A percentile compares a stretch with the other conserved stretches of the same genome.
These are phyloP conservation scores for Saturnia japonica DNA, from an alignment of 2,888 invertebrate genomes.

Conservation along the genomic window DNA sequence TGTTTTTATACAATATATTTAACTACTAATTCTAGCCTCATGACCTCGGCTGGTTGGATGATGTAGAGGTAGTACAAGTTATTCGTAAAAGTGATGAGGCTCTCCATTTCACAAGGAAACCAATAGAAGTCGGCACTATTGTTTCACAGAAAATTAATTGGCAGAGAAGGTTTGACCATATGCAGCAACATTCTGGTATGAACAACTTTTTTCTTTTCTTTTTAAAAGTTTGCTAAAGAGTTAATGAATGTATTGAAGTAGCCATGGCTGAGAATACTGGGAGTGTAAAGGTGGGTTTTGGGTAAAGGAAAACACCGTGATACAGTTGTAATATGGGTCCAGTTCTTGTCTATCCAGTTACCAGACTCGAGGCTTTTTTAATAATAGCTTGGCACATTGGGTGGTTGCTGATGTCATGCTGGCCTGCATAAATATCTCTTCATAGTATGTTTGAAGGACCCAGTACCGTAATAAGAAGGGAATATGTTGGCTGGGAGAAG, in stretches of 20 bases:
- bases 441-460: too few species aligned
- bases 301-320: background rate
- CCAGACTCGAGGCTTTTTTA: too few species aligned
- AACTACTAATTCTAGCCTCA: constrained; percentile 82
- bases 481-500: too few species aligned
- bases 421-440: too few species aligned
- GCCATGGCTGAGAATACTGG: background rate
- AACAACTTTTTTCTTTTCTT: background rate
- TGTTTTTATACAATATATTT: too few species aligned
- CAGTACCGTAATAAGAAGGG: too few species aligned
- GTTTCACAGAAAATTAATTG: constrained; percentile 87
- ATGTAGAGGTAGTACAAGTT: constrained; percentile 86
- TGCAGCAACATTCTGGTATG: constrained; percentile 94
- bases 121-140: constrained; percentile 83
- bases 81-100: constrained; percentile 86
- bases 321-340: too few species aligned
- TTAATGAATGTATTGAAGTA: background rate
- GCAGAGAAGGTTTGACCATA: constrained; percentile 91
- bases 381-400: too few species aligned
- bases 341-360: too few species aligned
- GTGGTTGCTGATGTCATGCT: too few species aligned
- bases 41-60: constrained; percentile 87
- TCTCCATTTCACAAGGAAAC: constrained; percentile 85
- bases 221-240: background rate
- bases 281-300: too few species aligned